Evolutionary conservation across 2,888 invertebrate species (phyloP).

Genomic region (Drosophila anomalata): DNA sequence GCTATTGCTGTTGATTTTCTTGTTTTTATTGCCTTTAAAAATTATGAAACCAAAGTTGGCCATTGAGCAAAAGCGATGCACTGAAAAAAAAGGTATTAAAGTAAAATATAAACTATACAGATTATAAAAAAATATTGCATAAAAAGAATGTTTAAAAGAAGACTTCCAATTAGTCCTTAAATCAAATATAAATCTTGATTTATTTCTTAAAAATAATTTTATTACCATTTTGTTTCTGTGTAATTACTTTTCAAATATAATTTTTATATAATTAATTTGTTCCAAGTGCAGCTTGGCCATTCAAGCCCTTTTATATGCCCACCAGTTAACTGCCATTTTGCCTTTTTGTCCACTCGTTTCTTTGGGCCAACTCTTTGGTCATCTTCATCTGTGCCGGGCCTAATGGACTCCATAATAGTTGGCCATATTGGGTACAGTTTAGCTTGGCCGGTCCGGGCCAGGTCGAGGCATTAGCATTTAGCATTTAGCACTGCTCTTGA

Average conservation of each 20-base stretch:
- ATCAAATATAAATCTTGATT: too few relatives aligned
- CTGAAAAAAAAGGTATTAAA: not conserved
- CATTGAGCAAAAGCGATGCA: constrained; percentile 4
- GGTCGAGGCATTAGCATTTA: constrained; percentile 21
- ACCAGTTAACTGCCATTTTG: constrained; percentile 5
- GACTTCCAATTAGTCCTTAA: too few relatives aligned
- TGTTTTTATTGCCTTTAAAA: constrained; percentile 51
- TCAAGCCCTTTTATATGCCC: constrained; percentile 10
- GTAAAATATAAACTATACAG: not conserved
- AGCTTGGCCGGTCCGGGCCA: not conserved
- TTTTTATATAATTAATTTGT: not conserved
- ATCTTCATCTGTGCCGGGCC: constrained; percentile 42
- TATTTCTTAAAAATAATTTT: not conserved
- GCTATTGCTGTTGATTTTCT: constrained; percentile 25
- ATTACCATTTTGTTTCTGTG: not conserved
- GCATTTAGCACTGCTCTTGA: constrained; percentile 37
- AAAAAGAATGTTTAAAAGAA: too few relatives aligned
- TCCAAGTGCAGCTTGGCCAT: constrained; percentile 13
- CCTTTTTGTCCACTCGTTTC: constrained; percentile 3
- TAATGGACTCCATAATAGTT: constrained; percentile 76
- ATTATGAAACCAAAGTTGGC: constrained; percentile 63
- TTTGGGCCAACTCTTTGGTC: constrained; percentile 35
- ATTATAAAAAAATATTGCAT: not conserved
- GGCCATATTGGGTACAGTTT: constrained; percentile 33
- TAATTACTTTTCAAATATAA: not conserved